These are phyloP conservation scores for Enteromius viviparus DNA, from an alignment of 2,797 vertebrate species.

Conservation along the genomic window DNA sequence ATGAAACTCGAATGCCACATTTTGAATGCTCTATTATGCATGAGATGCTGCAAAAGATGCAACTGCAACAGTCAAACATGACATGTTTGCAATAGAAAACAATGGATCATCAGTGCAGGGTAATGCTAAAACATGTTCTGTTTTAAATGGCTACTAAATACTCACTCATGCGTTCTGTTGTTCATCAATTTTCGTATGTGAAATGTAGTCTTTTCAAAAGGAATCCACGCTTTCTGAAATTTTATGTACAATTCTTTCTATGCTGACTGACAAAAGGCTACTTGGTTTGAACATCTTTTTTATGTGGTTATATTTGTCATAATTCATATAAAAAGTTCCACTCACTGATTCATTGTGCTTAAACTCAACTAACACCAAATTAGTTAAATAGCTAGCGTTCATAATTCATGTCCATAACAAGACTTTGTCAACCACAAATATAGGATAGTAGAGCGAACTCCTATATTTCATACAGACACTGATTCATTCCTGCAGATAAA, in stretches of 20 bases:
- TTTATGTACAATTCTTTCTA: not conserved
- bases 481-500: not conserved
- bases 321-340: not conserved
- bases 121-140: not conserved
- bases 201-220: not conserved
- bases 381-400: not conserved
- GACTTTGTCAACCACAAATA: not conserved
- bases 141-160: not conserved
- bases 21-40: not conserved
- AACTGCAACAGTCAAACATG: not conserved
- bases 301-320: not conserved
- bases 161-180: not conserved
- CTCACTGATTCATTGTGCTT: not conserved
- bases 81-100: not conserved
- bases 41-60: not conserved
- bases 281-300: not conserved
- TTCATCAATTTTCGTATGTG: not conserved
- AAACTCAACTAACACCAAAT: not conserved
- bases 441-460: not conserved
- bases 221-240: not conserved
- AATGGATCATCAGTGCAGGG: not conserved
- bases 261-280: not conserved
- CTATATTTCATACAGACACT: not conserved
- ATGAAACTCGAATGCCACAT: not conserved
- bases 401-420: slow-evolving; percentile 6